Percentiles rank a stretch among this genome's conserved stretches.
Conservation (phyloP, 2,797 vertebrate genomes). For the Podarcis siculus region DNA sequence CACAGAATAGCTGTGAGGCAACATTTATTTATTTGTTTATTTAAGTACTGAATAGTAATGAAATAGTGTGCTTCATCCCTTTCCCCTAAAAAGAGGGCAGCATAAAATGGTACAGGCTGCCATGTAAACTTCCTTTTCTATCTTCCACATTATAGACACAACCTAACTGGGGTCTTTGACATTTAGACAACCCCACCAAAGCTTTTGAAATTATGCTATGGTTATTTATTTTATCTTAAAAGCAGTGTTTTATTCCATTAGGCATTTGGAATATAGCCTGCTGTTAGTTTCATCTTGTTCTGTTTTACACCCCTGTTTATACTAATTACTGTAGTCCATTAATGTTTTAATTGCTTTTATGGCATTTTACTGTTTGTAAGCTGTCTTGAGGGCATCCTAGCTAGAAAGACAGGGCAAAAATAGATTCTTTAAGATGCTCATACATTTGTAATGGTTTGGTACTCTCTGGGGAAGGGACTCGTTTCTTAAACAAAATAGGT, state of each 20-base stretch:
- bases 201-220: not conserved
- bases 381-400: not conserved
- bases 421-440: not conserved
- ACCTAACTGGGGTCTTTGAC: not conserved
- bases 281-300: not conserved
- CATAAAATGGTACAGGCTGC: not conserved
- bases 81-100: not conserved
- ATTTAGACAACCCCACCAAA: not conserved
- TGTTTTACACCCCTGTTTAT: not conserved
- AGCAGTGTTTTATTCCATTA: not conserved
- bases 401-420: not conserved
- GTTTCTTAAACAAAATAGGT: not conserved
- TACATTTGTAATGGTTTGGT: not conserved
- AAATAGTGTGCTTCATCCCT: too few species aligned
- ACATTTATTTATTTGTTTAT: not conserved
- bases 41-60: not conserved
- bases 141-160: not conserved
- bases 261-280: not conserved
- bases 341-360: not conserved
- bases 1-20: not conserved
- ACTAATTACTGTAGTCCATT: too few species aligned
- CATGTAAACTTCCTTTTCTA: not conserved
- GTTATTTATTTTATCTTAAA: not conserved
- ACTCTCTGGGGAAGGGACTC: not conserved
- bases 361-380: not conserved